Percentiles rank a stretch among this genome's conserved stretches.
Conservation (phyloP, 2,797 vertebrate genomes). For the Pelodytes ibericus region DNA sequence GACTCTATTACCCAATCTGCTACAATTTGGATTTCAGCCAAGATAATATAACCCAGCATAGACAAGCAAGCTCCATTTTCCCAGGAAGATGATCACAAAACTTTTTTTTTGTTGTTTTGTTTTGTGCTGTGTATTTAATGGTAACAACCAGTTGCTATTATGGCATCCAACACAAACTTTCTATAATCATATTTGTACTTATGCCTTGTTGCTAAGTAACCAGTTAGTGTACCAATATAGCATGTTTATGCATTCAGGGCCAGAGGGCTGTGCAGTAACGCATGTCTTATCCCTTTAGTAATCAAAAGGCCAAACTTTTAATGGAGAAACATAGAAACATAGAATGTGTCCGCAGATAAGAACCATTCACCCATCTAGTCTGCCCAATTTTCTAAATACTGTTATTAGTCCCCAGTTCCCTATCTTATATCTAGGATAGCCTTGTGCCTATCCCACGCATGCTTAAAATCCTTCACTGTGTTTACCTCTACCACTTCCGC, state of each 20-base stretch:
- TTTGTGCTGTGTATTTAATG: conserved; percentile 36
- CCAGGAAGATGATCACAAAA: not conserved
- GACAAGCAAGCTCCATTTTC: conserved; percentile 6
- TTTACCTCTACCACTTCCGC: no score
- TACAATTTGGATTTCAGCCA: conserved; percentile 13
- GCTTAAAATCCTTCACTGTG: no score
- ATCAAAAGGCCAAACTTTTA: not conserved
- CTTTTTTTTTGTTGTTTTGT: conserved; percentile 33
- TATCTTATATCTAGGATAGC: no score
- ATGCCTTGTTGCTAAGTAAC: conserved; percentile 30
- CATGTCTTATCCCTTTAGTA: not conserved
- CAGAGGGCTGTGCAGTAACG: not conserved
- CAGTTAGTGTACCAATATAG: conserved; percentile 9
- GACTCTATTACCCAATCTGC: conserved; percentile 1
- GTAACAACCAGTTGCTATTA: conserved; percentile 47
- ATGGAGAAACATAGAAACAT: no score
- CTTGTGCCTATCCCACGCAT: no score
- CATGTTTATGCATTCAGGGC: not conserved
- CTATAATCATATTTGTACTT: conserved; percentile 22
- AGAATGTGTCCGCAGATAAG: no score
- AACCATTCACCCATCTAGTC: no score
- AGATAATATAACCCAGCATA: conserved; percentile 17
- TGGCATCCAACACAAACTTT: conserved; percentile 32
- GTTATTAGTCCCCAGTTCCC: no score
- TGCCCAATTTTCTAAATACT: no score